Percentiles rank a stretch among this genome's conserved stretches.
These are phyloP conservation scores for Cosmia pyralina DNA, from an alignment of 2,888 invertebrate genomes.

Conservation along the genomic window DNA sequence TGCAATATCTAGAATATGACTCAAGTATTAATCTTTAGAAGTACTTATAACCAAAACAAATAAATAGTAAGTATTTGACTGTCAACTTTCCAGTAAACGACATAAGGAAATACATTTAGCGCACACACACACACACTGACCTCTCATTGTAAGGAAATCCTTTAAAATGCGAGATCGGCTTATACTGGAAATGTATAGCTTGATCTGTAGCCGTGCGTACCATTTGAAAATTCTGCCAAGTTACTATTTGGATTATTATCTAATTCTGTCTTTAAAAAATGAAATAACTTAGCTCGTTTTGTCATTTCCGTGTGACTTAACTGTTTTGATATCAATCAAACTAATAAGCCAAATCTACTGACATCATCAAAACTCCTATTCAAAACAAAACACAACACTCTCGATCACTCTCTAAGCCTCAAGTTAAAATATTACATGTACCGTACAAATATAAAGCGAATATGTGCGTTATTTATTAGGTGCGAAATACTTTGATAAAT, in stretches of 20 bases:
- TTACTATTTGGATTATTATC: neutral
- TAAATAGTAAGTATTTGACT: no score
- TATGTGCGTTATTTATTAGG: slow-evolving; percentile 86
- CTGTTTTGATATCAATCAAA: neutral
- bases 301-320: neutral
- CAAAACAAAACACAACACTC: slow-evolving; percentile 51
- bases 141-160: no score
- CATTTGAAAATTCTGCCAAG: neutral
- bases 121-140: no score
- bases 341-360: neutral
- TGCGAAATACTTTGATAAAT: slow-evolving; percentile 87
- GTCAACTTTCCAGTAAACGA: neutral
- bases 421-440: slow-evolving; percentile 75
- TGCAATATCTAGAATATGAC: neutral
- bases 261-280: neutral
- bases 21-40: neutral
- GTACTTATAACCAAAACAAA: neutral
- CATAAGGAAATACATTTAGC: neutral
- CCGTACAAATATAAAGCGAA: slow-evolving; percentile 74
- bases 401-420: slow-evolving; percentile 71
- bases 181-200: no score
- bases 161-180: no score
- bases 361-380: slow-evolving; percentile 36
- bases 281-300: neutral
- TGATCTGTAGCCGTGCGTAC: no score